phyloP scores from a whole-genome alignment of 2,113 vertebrate genomes.

The Thalassoma bifasciatum region DNA sequence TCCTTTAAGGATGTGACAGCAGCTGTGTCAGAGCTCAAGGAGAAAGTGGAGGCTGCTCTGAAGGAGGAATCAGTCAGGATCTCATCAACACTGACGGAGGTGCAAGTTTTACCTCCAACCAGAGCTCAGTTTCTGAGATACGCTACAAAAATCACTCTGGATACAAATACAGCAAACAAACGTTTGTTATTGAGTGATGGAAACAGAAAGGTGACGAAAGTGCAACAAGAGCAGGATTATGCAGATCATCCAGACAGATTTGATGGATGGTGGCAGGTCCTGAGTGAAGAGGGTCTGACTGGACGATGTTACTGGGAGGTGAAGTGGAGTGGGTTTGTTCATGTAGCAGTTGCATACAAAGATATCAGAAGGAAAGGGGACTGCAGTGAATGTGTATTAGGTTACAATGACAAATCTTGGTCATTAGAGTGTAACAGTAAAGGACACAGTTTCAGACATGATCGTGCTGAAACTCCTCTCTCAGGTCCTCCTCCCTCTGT shows the following conservation, averaged over 20 bases:
- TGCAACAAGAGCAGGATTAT: accelerated
- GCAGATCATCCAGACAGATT: constrained; percentile 11
- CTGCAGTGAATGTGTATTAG: constrained; percentile 5
- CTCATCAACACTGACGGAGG: background rate
- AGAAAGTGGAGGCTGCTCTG: background rate
- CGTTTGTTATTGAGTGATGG: accelerated
- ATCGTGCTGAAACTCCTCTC: accelerated
- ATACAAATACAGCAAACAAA: background rate
- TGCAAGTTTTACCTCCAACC: background rate
- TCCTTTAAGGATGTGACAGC: background rate
- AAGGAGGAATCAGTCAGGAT: background rate
- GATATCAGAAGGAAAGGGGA: background rate
- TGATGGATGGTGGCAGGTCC: background rate
- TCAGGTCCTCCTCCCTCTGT: constrained; percentile 10
- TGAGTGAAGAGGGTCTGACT: constrained; percentile 1
- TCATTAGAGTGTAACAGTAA: accelerated
- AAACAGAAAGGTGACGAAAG: background rate
- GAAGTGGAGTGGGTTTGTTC: background rate
- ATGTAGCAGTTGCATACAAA: background rate
- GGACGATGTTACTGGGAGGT: constrained; percentile 30
- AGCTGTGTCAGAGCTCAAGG: background rate
- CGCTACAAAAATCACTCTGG: background rate
- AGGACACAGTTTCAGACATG: background rate
- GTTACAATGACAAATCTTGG: background rate
- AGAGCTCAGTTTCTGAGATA: constrained; percentile 3